Percentiles rank a stretch among this genome's conserved stretches.
Evolutionary conservation across 2,888 invertebrate species (phyloP).

Genomic region (Pristionchus maxplancki): DNA sequence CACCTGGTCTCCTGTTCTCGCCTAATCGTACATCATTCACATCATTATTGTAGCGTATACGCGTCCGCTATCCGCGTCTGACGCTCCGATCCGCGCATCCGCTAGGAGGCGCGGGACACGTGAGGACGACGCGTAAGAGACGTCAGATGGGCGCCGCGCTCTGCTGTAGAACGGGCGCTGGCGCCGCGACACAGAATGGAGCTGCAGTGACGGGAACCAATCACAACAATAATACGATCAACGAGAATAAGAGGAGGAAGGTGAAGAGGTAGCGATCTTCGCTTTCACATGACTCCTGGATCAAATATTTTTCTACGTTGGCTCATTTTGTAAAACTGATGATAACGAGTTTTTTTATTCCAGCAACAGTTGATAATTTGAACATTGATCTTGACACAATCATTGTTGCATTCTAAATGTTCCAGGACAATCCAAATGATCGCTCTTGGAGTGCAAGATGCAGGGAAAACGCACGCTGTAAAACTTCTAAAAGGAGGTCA

Average conservation of each 20-base stretch:
- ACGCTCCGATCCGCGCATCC: background rate
- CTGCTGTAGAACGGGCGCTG: slow-evolving; percentile 22
- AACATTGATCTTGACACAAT: background rate
- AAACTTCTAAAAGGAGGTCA: slow-evolving; percentile 40
- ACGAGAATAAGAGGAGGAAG: slow-evolving; percentile 39
- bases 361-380: background rate
- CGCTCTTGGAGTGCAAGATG: slow-evolving; percentile 33
- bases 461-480: slow-evolving; percentile 47
- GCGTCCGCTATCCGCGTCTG: background rate
- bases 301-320: too few relatives aligned
- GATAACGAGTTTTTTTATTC: background rate
- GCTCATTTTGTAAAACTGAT: too few relatives aligned
- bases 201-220: background rate
- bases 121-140: background rate
- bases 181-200: background rate
- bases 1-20: background rate
- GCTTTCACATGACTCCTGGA: too few relatives aligned
- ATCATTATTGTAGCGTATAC: background rate
- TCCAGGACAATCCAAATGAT: slow-evolving; percentile 45
- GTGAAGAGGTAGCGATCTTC: slow-evolving; percentile 24
- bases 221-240: background rate
- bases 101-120: background rate
- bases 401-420: background rate
- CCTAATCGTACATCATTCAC: background rate
- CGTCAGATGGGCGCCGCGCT: slow-evolving; percentile 6